phyloP scores from a whole-genome alignment of 2,113 vertebrate genomes.

The Turnix velox region DNA sequence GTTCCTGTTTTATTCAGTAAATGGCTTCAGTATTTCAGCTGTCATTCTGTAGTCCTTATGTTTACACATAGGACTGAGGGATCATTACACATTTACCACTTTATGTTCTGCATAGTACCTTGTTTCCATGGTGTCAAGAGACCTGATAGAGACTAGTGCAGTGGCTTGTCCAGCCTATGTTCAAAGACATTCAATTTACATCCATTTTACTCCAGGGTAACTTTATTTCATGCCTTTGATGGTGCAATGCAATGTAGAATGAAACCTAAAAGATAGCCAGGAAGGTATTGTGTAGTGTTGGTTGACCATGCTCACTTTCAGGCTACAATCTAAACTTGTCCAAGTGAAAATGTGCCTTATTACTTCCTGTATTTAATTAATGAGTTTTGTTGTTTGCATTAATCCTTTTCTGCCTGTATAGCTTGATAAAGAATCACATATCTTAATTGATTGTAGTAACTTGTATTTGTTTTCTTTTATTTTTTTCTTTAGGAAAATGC shows the following conservation, averaged over 20 bases:
- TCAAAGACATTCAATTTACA: background rate
- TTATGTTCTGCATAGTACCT: background rate
- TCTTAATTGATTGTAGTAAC: background rate
- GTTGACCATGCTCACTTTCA: background rate
- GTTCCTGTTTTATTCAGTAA: background rate
- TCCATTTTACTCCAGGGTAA: background rate
- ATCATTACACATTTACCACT: background rate
- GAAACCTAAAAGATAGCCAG: background rate
- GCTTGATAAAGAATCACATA: background rate
- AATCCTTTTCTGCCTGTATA: background rate
- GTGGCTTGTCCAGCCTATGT: background rate
- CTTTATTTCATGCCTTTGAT: background rate
- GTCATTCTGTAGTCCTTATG: background rate
- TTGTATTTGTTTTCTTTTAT: background rate
- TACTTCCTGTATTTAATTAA: background rate
- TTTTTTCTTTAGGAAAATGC: conserved; percentile 85
- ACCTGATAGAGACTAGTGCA: background rate
- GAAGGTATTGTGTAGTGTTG: background rate
- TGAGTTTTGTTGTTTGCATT: background rate
- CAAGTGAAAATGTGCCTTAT: background rate
- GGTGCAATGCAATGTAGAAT: background rate
- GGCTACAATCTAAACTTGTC: background rate
- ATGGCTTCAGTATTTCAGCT: background rate
- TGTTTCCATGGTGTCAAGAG: background rate
- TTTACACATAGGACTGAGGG: background rate